Base-by-base conservation (phyloP, 1,140 invertebrate genomes). In the Zaprionus capensis region DNA sequence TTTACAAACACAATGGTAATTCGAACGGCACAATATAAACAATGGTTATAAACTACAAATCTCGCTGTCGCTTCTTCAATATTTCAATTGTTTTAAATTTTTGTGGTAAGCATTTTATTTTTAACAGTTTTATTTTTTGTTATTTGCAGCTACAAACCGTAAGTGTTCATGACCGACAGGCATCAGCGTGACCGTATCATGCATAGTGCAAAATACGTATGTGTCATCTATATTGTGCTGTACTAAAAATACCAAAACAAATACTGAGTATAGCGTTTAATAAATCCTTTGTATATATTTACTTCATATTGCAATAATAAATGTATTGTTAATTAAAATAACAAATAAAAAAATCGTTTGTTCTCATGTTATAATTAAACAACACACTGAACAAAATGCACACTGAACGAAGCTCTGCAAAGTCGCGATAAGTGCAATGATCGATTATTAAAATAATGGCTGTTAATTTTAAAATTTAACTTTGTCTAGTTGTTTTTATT, bases 101-200 rank as follows among this genome's bases (percentile, higher is more conserved):
- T 58, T 76, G 61, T 76, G 44, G 53, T 64, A 88, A 87, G 77
- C 77, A 69, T 68, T 63, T 66, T 56, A 71, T 71, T 80, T 64
- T 64, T 20, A 64, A 28, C 49, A 38, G 41, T 17, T 46, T 46
- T 46, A 20, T 63, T 74, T 68, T 65, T 72, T 70, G 67, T 80
- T 74, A 69, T 87, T 68, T 78, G 72, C 71, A 69, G 71, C 80
- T 86, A 87, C 83, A 87, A 87, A 87, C 83, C 83, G 83, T 87
- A 87, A 58, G 83, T 88, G 81, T 78, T 87, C 83, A 87, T 87
- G 72, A 70, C 61, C 38, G 59, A 49, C 24, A 20, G 24, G 41
- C 59, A 62, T 49, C 72, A 74, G 64, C 46, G 71, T 73, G 56
- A 68, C 71, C 71, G 46, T 34, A 73, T 53, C 5, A 55, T 14